Conservation (phyloP, 2,797 vertebrate genomes). For the Xiphorhynchus erythropygius region DNA sequence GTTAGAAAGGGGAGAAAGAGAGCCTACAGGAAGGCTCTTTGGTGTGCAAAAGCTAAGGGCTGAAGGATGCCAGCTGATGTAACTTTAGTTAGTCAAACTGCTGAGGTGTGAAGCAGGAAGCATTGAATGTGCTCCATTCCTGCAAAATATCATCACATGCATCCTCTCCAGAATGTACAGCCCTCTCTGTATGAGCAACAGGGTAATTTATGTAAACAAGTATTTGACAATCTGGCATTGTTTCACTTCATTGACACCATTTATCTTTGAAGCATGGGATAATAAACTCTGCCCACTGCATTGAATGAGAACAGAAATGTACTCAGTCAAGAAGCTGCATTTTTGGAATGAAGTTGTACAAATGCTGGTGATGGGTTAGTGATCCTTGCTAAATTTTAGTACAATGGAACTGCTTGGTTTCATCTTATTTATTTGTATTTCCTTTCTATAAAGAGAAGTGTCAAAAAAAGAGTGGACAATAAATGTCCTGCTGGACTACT, state of each 20-base stretch:
- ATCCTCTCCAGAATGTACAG: neutral
- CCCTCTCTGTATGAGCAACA: neutral
- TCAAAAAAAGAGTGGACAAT: neutral
- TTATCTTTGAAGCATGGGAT: neutral
- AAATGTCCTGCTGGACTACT: neutral
- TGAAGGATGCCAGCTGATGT: neutral
- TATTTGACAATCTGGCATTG: neutral
- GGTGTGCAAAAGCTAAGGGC: neutral
- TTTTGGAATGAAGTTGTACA: neutral
- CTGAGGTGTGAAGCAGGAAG: neutral
- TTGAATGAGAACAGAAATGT: neutral
- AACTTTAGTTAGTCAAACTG: neutral
- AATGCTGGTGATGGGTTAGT: accelerated
- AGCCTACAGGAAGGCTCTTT: neutral
- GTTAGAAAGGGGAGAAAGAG: neutral
- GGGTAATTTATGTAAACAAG: neutral
- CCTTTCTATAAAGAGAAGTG: neutral
- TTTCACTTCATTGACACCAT: neutral
- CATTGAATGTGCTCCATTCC: accelerated
- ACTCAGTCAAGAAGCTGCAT: neutral
- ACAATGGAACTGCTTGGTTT: neutral
- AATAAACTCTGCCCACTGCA: neutral
- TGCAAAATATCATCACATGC: neutral
- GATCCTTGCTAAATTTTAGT: neutral
- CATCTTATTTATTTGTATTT: neutral